Evolutionary conservation across 1,140 invertebrate species (phyloP).

Genomic region (Chlorops oryzae): DNA sequence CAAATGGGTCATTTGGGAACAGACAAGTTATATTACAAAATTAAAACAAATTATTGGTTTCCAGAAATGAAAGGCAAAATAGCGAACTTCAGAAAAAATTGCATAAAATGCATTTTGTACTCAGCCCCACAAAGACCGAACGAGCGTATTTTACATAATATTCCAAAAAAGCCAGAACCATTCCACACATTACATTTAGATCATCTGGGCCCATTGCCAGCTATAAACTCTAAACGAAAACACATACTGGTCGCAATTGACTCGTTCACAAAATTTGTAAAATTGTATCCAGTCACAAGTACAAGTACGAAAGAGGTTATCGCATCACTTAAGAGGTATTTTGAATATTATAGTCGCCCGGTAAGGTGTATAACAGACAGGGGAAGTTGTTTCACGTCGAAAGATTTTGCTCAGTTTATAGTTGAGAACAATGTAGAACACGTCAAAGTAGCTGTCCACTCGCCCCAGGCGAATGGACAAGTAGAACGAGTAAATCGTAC

Average conservation of each 20-base stretch:
- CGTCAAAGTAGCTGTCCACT: conserved; percentile 10
- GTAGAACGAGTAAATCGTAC: conserved; percentile 26
- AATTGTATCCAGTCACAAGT: conserved; percentile 8
- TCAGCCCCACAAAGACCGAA: no score
- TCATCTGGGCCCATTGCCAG: no score
- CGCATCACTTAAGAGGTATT: conserved; percentile 18
- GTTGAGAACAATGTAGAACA: conserved; percentile 16
- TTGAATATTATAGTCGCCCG: conserved; percentile 16
- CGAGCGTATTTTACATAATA: no score
- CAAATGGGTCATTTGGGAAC: no score
- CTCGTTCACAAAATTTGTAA: conserved; percentile 22
- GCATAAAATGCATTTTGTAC: no score
- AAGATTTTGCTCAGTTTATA: conserved; percentile 22
- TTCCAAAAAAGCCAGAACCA: conserved; percentile 18
- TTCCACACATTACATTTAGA: conserved; percentile 33
- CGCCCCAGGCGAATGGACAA: conserved; percentile 18
- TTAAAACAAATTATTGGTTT: no score
- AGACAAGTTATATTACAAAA: no score
- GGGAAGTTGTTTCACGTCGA: conserved; percentile 28
- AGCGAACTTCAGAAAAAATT: no score
- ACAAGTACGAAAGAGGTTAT: conserved; percentile 24
- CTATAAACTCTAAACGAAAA: no score
- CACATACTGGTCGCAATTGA: conserved; percentile 48
- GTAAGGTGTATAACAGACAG: conserved; percentile 24
- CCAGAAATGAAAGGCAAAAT: no score